These are phyloP conservation scores for Trachelipus rathkii DNA, from an alignment of 1,140 invertebrate species.

Conservation along the genomic window DNA sequence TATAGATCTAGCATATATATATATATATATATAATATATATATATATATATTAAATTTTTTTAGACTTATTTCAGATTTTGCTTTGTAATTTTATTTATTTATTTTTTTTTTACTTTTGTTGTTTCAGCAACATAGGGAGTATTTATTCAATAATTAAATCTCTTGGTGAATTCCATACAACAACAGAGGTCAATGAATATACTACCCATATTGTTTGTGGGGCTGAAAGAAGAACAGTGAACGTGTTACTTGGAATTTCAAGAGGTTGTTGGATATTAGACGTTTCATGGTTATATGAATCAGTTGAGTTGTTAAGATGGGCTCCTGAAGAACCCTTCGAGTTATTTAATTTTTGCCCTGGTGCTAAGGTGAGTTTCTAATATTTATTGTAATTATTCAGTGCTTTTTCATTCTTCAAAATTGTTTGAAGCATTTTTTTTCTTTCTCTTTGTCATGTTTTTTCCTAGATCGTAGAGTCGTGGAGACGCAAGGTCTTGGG, in stretches of 20 bases:
- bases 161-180: neutral
- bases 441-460: too few species aligned
- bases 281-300: conserved; percentile 10
- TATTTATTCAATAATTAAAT: neutral
- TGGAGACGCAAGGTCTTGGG: too few species aligned
- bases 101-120: neutral
- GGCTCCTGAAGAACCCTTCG: conserved; percentile 11
- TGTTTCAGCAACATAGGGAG: neutral
- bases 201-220: conserved; percentile 7
- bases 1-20: too few species aligned
- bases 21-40: too few species aligned
- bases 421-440: too few species aligned
- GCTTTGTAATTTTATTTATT: too few species aligned
- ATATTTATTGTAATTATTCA: neutral
- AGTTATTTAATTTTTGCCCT: conserved; percentile 9
- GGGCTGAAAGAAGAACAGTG: neutral
- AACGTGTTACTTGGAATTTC: conserved; percentile 13
- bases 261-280: conserved; percentile 5
- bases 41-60: too few species aligned
- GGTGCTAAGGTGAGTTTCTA: conserved; percentile 4
- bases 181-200: neutral
- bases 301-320: neutral
- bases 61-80: too few species aligned
- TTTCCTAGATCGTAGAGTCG: too few species aligned
- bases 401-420: too few species aligned